Conservation (phyloP, 2,113 vertebrate genomes). For the Cygnus buccinator region DNA sequence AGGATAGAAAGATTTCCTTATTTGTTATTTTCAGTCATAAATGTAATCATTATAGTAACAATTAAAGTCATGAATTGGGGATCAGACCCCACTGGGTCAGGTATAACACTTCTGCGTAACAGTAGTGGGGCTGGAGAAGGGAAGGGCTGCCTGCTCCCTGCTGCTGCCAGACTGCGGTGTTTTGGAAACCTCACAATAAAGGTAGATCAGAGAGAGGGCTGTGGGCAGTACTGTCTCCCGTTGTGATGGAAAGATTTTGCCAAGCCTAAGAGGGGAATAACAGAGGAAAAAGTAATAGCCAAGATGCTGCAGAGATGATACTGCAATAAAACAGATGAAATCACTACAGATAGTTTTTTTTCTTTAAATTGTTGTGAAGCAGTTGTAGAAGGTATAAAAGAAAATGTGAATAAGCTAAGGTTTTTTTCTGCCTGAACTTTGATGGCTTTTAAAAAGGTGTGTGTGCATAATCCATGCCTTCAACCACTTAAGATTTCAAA, state of each 20-base stretch:
- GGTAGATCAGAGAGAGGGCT: not conserved
- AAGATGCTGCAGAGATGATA: not conserved
- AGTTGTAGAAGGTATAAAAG: not conserved
- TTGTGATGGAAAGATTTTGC: not conserved
- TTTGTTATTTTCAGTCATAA: not conserved
- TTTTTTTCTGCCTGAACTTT: not conserved
- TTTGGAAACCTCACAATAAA: not conserved
- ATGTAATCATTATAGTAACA: not conserved
- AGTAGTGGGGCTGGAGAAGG: not conserved
- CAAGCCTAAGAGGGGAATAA: not conserved
- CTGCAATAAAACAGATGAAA: not conserved
- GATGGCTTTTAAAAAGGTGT: not conserved
- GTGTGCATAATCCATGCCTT: not conserved
- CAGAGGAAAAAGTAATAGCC: not conserved
- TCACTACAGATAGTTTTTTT: not conserved
- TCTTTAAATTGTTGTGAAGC: not conserved
- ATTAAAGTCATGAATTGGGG: not conserved
- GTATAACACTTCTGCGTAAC: too few species aligned
- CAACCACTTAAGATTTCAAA: not conserved
- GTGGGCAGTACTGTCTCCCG: not conserved
- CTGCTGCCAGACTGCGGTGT: not conserved
- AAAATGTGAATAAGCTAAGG: not conserved
- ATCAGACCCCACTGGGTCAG: not conserved
- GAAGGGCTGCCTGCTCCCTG: not conserved
- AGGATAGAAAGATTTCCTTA: not conserved